Conservation (phyloP, 2,888 invertebrate genomes). For the Argyresthia albistria region DNA sequence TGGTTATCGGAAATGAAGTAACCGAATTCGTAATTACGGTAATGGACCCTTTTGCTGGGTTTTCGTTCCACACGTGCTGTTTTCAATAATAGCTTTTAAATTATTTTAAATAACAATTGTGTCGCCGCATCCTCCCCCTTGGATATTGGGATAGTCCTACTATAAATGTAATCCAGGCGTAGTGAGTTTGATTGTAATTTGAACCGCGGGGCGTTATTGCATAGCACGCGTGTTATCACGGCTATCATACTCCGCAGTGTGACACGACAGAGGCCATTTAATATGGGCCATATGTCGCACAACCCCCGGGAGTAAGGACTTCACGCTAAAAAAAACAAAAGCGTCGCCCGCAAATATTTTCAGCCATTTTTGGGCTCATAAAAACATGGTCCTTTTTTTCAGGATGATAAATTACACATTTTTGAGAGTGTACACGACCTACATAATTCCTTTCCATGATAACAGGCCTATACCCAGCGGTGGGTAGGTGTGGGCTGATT, state of each 20-base stretch:
- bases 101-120: not conserved
- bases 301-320: slow-evolving; percentile 6
- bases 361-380: not conserved
- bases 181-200: slow-evolving; percentile 53
- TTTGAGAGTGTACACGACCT: no score
- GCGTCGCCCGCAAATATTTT: not conserved
- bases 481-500: no score
- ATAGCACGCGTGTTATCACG: slow-evolving; percentile 49
- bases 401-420: no score
- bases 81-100: not conserved
- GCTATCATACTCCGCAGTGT: slow-evolving; percentile 45
- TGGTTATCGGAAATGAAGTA: slow-evolving; percentile 11
- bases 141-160: not conserved
- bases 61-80: slow-evolving; percentile 40
- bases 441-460: no score
- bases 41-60: slow-evolving; percentile 15
- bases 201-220: slow-evolving; percentile 54
- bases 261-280: slow-evolving; percentile 35
- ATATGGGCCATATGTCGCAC: slow-evolving; percentile 50
- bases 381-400: not conserved
- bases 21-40: slow-evolving; percentile 1
- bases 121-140: not conserved
- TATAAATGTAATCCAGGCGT: slow-evolving; percentile 24
- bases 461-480: no score
- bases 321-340: slow-evolving; percentile 6